phyloP scores from a whole-genome alignment of 2,113 vertebrate species.

The Carettochelys insculpta region DNA sequence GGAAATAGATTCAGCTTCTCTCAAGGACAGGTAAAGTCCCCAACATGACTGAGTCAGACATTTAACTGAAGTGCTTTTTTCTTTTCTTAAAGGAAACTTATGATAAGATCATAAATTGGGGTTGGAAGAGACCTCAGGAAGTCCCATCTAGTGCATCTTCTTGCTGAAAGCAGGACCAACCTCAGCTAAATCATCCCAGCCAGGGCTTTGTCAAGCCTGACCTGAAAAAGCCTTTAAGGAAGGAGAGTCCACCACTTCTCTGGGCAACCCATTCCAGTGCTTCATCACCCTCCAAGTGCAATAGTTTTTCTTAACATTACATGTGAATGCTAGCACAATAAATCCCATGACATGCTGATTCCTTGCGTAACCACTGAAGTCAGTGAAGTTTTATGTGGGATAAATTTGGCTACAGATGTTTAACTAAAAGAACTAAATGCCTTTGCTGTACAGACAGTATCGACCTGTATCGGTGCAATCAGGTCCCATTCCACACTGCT shows the following conservation, averaged over 20 bases:
- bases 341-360: not conserved
- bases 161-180: no score
- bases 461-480: not conserved
- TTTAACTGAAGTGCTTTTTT: slow-evolving; percentile 47
- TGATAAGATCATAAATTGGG: no score
- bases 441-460: slow-evolving; percentile 20
- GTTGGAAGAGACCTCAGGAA: no score
- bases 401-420: slow-evolving; percentile 27
- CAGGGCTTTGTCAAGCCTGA: no score
- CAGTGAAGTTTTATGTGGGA: slow-evolving; percentile 2
- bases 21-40: slow-evolving; percentile 34
- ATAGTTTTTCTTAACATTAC: no score
- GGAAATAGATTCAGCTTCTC: slow-evolving; percentile 55
- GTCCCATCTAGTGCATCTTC: no score
- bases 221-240: no score
- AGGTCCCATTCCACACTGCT: slow-evolving; percentile 6
- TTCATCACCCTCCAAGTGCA: no score
- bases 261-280: no score
- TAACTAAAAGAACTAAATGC: slow-evolving; percentile 20
- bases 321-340: slow-evolving; percentile 38
- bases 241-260: no score
- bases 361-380: slow-evolving; percentile 13
- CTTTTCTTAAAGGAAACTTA: slow-evolving; percentile 42
- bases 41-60: slow-evolving; percentile 42
- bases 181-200: no score